Evolutionary conservation across 1,140 invertebrate genomes (phyloP).

Genomic region (Lepidurus apus): DNA sequence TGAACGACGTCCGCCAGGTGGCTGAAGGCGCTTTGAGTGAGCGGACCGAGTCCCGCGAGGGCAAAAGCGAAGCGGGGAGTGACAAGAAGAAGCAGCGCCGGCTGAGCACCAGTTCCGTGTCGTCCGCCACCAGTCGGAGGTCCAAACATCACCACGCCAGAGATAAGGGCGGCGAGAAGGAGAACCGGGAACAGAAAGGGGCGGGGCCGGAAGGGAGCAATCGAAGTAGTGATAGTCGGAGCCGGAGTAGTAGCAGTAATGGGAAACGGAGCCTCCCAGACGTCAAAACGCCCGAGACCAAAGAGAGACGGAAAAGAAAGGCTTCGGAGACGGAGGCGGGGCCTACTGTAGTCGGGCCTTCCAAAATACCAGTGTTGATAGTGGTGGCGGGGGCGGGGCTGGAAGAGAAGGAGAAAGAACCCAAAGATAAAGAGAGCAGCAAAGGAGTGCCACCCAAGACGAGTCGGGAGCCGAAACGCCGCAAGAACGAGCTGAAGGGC

Average conservation of each 20-base stretch:
- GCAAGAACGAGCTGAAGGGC: background rate
- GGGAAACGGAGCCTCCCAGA: background rate
- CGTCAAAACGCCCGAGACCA: conserved; percentile 25
- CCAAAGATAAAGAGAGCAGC: background rate
- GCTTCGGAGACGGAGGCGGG: conserved; percentile 6
- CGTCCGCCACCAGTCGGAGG: background rate
- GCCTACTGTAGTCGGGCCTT: background rate
- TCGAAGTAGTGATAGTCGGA: background rate
- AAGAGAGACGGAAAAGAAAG: conserved; percentile 32
- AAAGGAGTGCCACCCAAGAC: too few relatives aligned
- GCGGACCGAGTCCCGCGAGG: background rate
- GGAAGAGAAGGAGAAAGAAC: background rate
- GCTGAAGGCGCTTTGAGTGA: background rate
- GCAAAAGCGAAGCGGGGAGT: background rate
- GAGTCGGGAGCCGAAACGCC: background rate
- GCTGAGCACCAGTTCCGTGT: conserved; percentile 26
- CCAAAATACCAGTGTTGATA: conserved; percentile 1
- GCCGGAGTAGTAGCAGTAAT: background rate
- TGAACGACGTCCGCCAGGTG: background rate
- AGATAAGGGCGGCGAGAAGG: background rate
- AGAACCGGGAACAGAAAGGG: conserved; percentile 2
- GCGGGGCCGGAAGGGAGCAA: background rate
- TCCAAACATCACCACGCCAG: background rate
- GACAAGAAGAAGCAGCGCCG: conserved; percentile 25
- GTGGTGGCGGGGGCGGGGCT: background rate